phyloP scores from a whole-genome alignment of 2,888 invertebrate genomes.

The Empis livida region DNA sequence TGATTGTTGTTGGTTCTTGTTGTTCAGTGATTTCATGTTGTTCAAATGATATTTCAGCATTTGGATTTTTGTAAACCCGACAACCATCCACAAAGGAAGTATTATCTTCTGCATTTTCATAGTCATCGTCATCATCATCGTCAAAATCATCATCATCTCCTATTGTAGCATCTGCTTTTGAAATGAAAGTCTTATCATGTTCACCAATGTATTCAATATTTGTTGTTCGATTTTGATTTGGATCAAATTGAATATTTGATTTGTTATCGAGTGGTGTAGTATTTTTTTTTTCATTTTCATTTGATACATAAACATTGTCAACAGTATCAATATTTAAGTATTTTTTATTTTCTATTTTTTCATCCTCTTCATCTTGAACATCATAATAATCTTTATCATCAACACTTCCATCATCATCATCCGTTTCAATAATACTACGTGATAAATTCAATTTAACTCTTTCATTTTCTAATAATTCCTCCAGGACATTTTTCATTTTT shows the following conservation, averaged over 20 bases:
- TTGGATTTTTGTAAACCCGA: constrained; percentile 34
- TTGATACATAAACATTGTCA: constrained; percentile 3
- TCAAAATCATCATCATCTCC: constrained; percentile 16
- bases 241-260: background rate
- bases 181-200: constrained; percentile 7
- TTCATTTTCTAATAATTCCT: constrained; percentile 34
- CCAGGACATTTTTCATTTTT: constrained; percentile 38
- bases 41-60: constrained; percentile 13
- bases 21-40: background rate
- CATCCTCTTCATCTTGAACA: constrained; percentile 16
- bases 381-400: constrained; percentile 18
- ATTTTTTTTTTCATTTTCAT: constrained; percentile 3
- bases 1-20: background rate
- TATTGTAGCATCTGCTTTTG: constrained; percentile 6
- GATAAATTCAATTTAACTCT: constrained; percentile 37
- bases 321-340: constrained; percentile 2
- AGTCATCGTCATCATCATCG: constrained; percentile 18
- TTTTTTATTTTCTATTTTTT: constrained; percentile 12
- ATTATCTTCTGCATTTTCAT: constrained; percentile 20
- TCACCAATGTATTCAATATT: constrained; percentile 21
- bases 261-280: background rate
- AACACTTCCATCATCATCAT: constrained; percentile 11
- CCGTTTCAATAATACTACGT: constrained; percentile 30
- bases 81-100: constrained; percentile 29
- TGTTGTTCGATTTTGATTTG: background rate